A percentile compares a stretch with the other conserved stretches of the same genome.
These are phyloP conservation scores for Mormyrops boulengeri DNA, from an alignment of 2,797 vertebrate genomes.

Conservation along the genomic window DNA sequence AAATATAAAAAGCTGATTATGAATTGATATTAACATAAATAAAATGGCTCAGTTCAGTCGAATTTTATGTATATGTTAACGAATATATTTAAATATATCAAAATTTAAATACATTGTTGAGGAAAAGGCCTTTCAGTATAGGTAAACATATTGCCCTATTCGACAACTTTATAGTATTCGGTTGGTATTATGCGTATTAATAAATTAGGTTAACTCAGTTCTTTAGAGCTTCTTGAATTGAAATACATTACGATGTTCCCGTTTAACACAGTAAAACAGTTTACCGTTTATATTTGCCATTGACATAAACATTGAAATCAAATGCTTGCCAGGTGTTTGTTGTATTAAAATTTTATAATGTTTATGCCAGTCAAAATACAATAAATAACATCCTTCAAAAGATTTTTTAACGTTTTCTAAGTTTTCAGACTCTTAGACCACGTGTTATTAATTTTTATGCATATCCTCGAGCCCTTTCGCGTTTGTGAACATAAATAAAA, in stretches of 20 bases:
- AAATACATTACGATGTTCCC: neutral
- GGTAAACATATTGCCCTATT: neutral
- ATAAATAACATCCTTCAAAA: neutral
- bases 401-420: neutral
- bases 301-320: neutral
- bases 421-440: neutral
- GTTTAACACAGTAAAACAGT: neutral
- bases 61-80: neutral
- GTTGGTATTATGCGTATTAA: neutral
- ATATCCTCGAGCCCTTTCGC: neutral
- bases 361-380: neutral
- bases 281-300: conserved; percentile 2
- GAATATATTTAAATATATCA: neutral
- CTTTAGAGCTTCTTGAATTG: neutral
- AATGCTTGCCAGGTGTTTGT: neutral
- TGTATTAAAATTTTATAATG: neutral
- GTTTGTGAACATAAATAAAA: neutral
- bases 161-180: neutral
- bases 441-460: neutral
- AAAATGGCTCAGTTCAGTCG: neutral
- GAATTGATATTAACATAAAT: neutral
- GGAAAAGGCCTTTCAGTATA: neutral
- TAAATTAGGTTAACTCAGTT: neutral
- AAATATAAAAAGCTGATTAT: neutral
- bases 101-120: neutral